These are phyloP conservation scores for Rhombomys opimus DNA, from an alignment of 2,113 vertebrate genomes.

Conservation along the genomic window DNA sequence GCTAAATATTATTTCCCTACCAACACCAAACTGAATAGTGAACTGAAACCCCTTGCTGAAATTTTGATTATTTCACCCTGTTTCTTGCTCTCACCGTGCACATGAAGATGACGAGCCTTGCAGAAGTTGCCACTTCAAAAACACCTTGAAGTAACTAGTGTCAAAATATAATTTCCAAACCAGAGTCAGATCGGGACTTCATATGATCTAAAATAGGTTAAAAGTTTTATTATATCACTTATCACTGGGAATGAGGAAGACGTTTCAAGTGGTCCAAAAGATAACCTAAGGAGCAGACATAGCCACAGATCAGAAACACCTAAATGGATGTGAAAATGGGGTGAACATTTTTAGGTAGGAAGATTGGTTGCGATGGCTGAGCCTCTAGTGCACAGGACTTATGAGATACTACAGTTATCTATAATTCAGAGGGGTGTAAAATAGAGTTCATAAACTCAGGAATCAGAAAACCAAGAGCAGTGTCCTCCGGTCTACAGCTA, in stretches of 20 bases:
- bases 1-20: not conserved
- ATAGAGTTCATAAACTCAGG: not conserved
- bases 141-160: not conserved
- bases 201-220: not conserved
- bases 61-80: not conserved
- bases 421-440: not conserved
- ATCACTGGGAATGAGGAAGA: not conserved
- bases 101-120: not conserved
- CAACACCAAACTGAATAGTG: not conserved
- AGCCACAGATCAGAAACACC: not conserved
- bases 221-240: not conserved
- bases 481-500: not conserved
- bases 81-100: not conserved
- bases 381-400: not conserved
- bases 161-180: conserved; percentile 29
- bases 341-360: not conserved
- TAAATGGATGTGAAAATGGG: not conserved
- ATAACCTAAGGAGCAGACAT: not conserved
- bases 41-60: not conserved
- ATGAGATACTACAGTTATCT: not conserved
- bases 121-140: not conserved
- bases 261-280: not conserved
- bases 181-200: not conserved
- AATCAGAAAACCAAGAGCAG: not conserved
- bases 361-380: not conserved